Base-by-base conservation (phyloP, 2,113 vertebrate genomes). In the Cephalopterus ornatus region DNA sequence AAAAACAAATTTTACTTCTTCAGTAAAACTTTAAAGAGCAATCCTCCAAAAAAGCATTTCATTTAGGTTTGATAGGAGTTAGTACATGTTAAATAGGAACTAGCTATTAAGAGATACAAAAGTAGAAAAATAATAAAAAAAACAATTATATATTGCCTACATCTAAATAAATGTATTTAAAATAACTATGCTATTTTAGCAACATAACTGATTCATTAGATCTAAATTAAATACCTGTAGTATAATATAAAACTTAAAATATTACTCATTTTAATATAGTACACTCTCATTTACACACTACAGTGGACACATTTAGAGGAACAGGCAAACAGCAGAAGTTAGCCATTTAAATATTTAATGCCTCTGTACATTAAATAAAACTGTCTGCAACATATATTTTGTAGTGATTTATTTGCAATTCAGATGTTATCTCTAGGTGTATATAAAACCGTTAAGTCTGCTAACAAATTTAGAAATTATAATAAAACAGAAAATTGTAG, bases 331-430 rank as follows among this genome's bases (percentile, higher is more conserved):
- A 61, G 49, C 46, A 84, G 41, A 89, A 93, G 50, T 89, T 79
- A 89, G 56, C 20, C 56, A 65, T 75, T 95, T 79, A 75, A 85
- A 94, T 76, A 76, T 53, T 74, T 84, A 95, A 81, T 75, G 39
- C 27, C 8, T 28, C 39, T 59, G 24, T 56, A 92, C 37, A 66
- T 91, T 89, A 81, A 88, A 92, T 75, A 89, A 92, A 96, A 65
- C n/a, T 67, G 27, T 56, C 46, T 63, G 49, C 44, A 91, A 93
- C 53, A 68, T 87, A 72, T 61, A 94, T 89, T 96, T 91, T 91
- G 49, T 44, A 81, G 42, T 81, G 73, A 94, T 95, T 95, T 96
- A 93, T 94, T 92, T 96, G 83, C 56, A 92, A 89, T 95, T 93
- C 65, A 89, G 88, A 91, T 87, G 23, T 56, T 94, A 92, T 86